Conservation (phyloP, 2,797 vertebrate species). For the Rhynchotus rufescens region DNA sequence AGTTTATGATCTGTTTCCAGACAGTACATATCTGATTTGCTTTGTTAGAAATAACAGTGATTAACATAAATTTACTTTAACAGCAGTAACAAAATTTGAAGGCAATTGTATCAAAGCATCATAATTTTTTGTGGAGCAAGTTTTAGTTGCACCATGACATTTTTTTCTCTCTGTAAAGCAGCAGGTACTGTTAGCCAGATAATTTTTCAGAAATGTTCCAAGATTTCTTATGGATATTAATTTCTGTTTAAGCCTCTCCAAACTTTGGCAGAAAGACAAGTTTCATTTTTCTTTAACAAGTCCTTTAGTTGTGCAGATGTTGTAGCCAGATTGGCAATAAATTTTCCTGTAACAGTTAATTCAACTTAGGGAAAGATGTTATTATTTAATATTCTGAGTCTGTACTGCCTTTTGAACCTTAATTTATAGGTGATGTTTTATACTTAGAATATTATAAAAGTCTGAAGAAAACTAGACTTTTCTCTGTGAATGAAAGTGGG, state of each 20-base stretch:
- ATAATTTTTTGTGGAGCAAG: constrained; percentile 10
- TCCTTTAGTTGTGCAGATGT: constrained; percentile 71
- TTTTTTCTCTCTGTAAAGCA: constrained; percentile 10
- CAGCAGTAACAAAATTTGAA: background rate
- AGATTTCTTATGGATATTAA: constrained; percentile 42
- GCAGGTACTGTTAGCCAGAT: constrained; percentile 19
- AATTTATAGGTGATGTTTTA: constrained; percentile 47
- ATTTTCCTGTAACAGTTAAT: constrained; percentile 68
- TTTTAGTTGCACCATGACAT: constrained; percentile 22
- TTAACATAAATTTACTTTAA: constrained; percentile 44
- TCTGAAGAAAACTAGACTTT: background rate
- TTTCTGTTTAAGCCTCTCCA: constrained; percentile 59
- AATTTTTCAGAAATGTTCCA: constrained; percentile 15
- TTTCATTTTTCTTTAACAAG: constrained; percentile 68
- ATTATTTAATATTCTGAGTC: constrained; percentile 68
- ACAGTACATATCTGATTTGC: background rate
- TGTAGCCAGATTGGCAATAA: constrained; percentile 74
- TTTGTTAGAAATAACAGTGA: background rate
- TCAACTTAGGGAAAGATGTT: constrained; percentile 46
- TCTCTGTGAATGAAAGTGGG: background rate
- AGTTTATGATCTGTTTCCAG: background rate
- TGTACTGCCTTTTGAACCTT: constrained; percentile 53
- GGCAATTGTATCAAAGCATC: constrained; percentile 7
- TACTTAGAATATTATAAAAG: background rate
- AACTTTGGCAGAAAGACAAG: constrained; percentile 59